Conservation (phyloP, 2,888 invertebrate genomes). For the Agonopterix heracliana region DNA sequence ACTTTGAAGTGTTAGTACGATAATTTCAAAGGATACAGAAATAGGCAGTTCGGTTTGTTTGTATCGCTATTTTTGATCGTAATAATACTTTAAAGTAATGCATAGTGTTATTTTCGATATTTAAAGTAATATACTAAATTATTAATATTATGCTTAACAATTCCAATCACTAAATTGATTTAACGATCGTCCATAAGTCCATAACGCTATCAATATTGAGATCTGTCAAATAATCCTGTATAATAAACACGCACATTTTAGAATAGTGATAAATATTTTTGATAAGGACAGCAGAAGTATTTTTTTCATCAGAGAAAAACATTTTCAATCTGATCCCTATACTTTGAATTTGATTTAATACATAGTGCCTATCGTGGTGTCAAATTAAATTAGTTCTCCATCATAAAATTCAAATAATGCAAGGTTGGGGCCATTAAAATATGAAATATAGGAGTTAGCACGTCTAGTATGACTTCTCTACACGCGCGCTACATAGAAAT, state of each 20-base stretch:
- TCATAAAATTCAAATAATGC: background rate
- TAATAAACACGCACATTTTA: constrained; percentile 61
- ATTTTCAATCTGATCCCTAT: constrained; percentile 8
- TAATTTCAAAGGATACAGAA: too few relatives aligned
- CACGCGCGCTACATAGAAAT: too few relatives aligned
- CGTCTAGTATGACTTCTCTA: too few relatives aligned
- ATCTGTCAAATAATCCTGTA: constrained; percentile 25
- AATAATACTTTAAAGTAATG: background rate
- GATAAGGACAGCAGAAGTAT: constrained; percentile 29
- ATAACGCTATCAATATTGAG: constrained; percentile 32
- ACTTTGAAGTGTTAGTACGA: background rate
- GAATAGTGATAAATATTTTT: constrained; percentile 42
- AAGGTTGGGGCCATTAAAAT: background rate
- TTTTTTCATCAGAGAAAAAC: constrained; percentile 13
- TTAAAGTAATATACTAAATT: background rate
- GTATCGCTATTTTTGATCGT: too few relatives aligned
- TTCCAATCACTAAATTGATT: constrained; percentile 10
- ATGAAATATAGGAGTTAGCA: too few relatives aligned
- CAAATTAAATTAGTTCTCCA: constrained; percentile 16
- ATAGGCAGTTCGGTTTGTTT: too few relatives aligned
- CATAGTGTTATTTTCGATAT: background rate
- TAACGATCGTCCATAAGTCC: constrained; percentile 43
- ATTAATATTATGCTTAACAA: constrained; percentile 15
- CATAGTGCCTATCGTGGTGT: constrained; percentile 14
- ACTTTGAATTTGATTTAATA: too few relatives aligned